phyloP scores from a whole-genome alignment of 2,888 invertebrate species.

The Synergus japonicus region DNA sequence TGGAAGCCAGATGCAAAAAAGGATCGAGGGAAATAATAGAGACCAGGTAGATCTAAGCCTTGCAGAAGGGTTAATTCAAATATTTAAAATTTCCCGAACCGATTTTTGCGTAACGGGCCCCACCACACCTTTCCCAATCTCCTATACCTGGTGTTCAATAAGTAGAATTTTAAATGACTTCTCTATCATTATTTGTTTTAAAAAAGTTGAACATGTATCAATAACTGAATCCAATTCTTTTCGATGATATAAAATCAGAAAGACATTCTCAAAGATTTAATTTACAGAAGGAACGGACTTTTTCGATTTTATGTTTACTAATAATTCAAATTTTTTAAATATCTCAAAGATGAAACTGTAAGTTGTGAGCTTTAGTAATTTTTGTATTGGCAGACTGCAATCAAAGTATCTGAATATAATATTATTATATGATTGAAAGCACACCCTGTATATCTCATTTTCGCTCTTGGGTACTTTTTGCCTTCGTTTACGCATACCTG shows the following conservation, averaged over 20 bases:
- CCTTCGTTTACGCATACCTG: constrained; percentile 61
- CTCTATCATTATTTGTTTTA: not conserved
- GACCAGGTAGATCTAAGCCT: constrained; percentile 53
- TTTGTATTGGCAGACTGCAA: too few species aligned
- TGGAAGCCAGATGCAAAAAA: constrained; percentile 76
- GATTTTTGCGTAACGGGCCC: constrained; percentile 74
- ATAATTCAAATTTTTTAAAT: too few species aligned
- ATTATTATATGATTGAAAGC: constrained; percentile 16
- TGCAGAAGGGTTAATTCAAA: constrained; percentile 75
- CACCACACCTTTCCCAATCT: constrained; percentile 39
- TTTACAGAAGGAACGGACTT: too few species aligned
- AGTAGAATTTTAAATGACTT: not conserved
- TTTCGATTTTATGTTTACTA: too few species aligned
- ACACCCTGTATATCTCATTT: constrained; percentile 28
- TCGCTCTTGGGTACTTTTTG: constrained; percentile 30
- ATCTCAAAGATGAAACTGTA: too few species aligned
- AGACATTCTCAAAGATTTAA: too few species aligned
- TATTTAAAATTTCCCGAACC: constrained; percentile 74
- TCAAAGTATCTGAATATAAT: constrained; percentile 3
- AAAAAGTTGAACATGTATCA: not conserved
- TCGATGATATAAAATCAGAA: not conserved
- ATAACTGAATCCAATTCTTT: not conserved
- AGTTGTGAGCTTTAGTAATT: too few species aligned
- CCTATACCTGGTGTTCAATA: constrained; percentile 35
- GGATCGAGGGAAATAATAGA: constrained; percentile 69